These are phyloP conservation scores for Ardeotis arabs DNA, from an alignment of 2,113 vertebrate genomes.

Conservation along the genomic window DNA sequence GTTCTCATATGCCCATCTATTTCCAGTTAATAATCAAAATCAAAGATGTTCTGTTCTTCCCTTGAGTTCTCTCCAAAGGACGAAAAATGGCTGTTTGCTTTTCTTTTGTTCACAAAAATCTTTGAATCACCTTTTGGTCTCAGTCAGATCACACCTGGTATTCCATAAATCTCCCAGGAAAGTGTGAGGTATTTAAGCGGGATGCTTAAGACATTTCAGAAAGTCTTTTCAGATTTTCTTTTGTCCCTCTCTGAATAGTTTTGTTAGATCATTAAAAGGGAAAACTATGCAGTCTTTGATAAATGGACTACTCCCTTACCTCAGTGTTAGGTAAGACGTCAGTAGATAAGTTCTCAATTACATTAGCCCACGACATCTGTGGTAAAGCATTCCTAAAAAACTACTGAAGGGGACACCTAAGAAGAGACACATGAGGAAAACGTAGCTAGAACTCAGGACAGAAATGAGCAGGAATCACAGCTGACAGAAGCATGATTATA, in stretches of 20 bases:
- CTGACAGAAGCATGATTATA: background rate
- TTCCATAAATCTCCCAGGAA: background rate
- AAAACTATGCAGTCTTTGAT: slow-evolving; percentile 16
- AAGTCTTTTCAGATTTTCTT: slow-evolving; percentile 12
- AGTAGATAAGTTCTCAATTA: slow-evolving; percentile 15
- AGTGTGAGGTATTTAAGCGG: background rate
- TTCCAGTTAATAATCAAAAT: slow-evolving; percentile 10
- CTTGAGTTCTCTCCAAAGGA: background rate
- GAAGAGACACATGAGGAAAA: background rate
- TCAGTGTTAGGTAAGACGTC: background rate
- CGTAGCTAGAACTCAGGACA: background rate
- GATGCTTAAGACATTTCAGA: background rate
- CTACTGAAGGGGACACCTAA: background rate
- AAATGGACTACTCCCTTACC: background rate
- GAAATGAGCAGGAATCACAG: background rate
- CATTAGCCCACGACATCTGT: background rate
- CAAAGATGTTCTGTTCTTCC: background rate
- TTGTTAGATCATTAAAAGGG: background rate
- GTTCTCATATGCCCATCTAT: background rate
- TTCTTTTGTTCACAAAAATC: background rate
- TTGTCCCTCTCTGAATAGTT: background rate
- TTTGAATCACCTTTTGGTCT: slow-evolving; percentile 17
- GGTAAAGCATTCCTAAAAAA: slow-evolving; percentile 12
- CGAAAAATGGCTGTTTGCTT: background rate
- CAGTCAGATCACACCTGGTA: background rate